These are phyloP conservation scores for Patagioenas fasciata DNA, from an alignment of 2,113 vertebrate genomes.

Conservation along the genomic window DNA sequence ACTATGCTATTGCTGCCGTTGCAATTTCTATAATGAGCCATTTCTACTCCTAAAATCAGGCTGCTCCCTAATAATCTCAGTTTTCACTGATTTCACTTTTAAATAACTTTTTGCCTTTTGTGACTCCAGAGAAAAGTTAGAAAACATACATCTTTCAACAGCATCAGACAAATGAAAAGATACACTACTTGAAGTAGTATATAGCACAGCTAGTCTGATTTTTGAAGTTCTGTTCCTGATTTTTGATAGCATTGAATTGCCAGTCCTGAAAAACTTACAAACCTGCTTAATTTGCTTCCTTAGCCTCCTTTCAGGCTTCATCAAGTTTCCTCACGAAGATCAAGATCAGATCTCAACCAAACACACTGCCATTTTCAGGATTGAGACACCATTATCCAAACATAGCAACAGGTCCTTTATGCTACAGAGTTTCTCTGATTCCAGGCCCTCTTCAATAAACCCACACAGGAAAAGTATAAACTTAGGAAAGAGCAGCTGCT, in stretches of 20 bases:
- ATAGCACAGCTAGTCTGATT: not conserved
- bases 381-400: not conserved
- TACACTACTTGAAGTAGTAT: not conserved
- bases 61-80: not conserved
- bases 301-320: not conserved
- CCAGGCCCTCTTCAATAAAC: not conserved
- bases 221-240: not conserved
- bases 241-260: not conserved
- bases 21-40: not conserved
- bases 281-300: not conserved
- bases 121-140: not conserved
- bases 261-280: not conserved
- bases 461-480: not conserved
- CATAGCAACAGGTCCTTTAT: not conserved
- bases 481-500: not conserved
- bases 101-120: not conserved
- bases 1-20: fast-evolving
- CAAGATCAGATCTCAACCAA: not conserved
- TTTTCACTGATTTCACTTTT: not conserved
- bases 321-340: not conserved
- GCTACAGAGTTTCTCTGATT: not conserved
- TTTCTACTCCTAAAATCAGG: not conserved
- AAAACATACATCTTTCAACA: not conserved
- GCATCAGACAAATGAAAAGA: not conserved
- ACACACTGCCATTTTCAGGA: not conserved